Evolutionary conservation across 2,113 vertebrate species (phyloP).

Genomic region (Cacatua alba): DNA sequence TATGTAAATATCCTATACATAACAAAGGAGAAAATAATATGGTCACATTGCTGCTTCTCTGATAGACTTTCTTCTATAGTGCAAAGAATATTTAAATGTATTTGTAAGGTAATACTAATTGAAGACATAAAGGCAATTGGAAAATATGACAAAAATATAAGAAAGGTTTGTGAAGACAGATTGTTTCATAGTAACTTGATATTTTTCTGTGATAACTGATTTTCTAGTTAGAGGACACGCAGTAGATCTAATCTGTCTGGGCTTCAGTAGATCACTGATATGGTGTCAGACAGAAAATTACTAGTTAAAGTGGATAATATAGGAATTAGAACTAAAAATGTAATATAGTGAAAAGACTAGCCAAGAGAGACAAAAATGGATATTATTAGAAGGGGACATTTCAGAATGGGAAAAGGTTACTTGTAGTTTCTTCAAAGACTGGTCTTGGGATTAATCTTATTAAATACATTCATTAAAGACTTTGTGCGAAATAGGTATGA

Average conservation of each 20-base stretch:
- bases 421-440: background rate
- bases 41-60: background rate
- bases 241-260: background rate
- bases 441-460: background rate
- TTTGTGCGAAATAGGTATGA: background rate
- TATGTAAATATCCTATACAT: background rate
- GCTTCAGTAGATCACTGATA: background rate
- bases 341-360: background rate
- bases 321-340: background rate
- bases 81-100: background rate
- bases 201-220: background rate
- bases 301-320: background rate
- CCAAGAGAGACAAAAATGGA: background rate
- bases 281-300: background rate
- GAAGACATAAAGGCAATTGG: background rate
- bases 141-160: background rate
- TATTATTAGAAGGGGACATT: background rate
- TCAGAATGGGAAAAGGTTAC: background rate
- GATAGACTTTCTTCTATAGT: background rate
- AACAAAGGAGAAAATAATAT: background rate
- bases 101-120: background rate
- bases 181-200: background rate
- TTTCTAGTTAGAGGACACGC: background rate
- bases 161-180: background rate
- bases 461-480: background rate